Base-by-base conservation (phyloP, 2,797 vertebrate genomes). In the Allobates femoralis region DNA sequence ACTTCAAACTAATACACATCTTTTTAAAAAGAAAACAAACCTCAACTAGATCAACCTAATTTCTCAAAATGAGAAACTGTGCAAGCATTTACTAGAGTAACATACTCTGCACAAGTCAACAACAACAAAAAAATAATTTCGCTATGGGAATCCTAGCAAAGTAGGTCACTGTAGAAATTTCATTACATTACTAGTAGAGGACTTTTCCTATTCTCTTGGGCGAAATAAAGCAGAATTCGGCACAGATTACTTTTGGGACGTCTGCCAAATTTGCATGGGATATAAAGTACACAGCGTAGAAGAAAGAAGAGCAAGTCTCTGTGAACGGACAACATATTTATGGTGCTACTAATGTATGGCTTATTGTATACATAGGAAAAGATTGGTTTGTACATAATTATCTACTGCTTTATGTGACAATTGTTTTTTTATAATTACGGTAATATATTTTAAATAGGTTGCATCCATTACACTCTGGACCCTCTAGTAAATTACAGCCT, bases 141-240 rank as follows among this genome's bases (percentile, higher is more conserved):
- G 56, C 55, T 86, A 67, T 73, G 69, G 60, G 71, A 86, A 32
- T 58, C 73, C 37, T 78, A 37, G 23, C 56, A 66, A 86, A 86
- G 58, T 86, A 86, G 85, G 85, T 86, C 85, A 86, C 79, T 77
- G 79, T 74, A 77, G 79, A 86, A 86, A 82, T 82, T 74, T 76
- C 85, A 86, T 86, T 86, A 81, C 79, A 55, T 69, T 86, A 82
- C 55, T 76, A 86, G 58, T 74, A 69, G 79, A 77, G 58, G 71
- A 82, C 79, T 75, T 41, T 21, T 55, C 16, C 62, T 69, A 69
- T 82, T 82, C 79, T 82, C 79, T 86, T 18, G 79, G 85, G 85
- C 56, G 79, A 86, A 82, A 82, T 82, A 86, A 67, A 37, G 79
- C 79, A 55, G 85, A 86, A 82, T 37, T 46, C 75, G 79, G 85